phyloP scores from a whole-genome alignment of 2,888 invertebrate species.

The Pollenia angustigena region DNA sequence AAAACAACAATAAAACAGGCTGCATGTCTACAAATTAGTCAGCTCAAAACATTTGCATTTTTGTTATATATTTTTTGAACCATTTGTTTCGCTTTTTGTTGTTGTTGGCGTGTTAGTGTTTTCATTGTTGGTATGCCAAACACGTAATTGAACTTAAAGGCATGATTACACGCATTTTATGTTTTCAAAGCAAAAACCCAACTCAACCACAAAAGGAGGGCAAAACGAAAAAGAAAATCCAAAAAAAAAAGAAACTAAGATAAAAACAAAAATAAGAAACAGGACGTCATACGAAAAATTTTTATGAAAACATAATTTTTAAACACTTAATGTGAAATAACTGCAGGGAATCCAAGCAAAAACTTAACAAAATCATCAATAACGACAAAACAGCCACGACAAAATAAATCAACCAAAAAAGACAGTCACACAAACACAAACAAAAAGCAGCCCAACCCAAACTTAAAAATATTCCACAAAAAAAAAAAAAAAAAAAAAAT shows the following conservation, averaged over 20 bases:
- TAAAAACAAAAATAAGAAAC: constrained; percentile 23
- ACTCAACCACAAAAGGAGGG: constrained; percentile 32
- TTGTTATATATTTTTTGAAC: constrained; percentile 4
- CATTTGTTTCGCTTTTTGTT: neutral
- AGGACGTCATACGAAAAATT: constrained; percentile 33
- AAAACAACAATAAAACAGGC: neutral
- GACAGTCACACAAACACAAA: neutral
- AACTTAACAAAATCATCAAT: constrained; percentile 51
- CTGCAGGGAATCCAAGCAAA: constrained; percentile 59
- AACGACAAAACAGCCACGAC: constrained; percentile 32
- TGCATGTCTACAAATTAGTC: constrained; percentile 49
- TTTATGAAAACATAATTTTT: constrained; percentile 43
- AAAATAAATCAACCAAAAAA: constrained; percentile 45
- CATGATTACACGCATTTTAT: constrained; percentile 68
- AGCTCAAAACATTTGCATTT: constrained; percentile 58
- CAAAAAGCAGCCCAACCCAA: constrained; percentile 30
- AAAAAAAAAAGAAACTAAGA: neutral
- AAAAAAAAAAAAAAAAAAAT: constrained; percentile 14
- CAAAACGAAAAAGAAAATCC: constrained; percentile 6
- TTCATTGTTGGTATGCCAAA: constrained; percentile 48
- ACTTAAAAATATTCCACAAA: constrained; percentile 16
- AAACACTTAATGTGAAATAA: constrained; percentile 41
- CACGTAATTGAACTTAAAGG: constrained; percentile 72
- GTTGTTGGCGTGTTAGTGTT: neutral
- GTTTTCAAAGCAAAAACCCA: constrained; percentile 25